These are phyloP conservation scores for Dasypus novemcinctus DNA, from an alignment of 2,113 vertebrate genomes.

Conservation along the genomic window DNA sequence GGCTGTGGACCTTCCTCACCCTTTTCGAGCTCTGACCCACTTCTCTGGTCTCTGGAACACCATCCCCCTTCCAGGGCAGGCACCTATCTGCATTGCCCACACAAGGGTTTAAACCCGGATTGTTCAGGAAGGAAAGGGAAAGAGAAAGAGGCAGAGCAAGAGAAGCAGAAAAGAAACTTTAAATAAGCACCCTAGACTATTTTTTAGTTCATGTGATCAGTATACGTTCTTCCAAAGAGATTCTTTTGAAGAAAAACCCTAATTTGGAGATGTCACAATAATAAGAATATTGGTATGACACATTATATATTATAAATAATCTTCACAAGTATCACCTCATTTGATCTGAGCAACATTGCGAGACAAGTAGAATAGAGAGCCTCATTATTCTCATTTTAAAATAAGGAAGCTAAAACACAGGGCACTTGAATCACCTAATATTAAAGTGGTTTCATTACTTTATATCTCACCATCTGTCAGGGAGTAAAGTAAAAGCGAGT, in stretches of 20 bases:
- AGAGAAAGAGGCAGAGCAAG: neutral
- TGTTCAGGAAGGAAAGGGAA: neutral
- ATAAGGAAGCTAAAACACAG: neutral
- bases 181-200: neutral
- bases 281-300: neutral
- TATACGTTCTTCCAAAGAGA: neutral
- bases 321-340: neutral
- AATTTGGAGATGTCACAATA: neutral
- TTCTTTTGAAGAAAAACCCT: neutral
- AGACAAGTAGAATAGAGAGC: neutral
- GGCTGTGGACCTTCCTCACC: too few relatives aligned
- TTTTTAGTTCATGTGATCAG: neutral
- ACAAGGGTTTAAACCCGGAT: neutral
- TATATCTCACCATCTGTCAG: neutral
- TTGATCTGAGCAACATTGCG: neutral
- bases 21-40: neutral
- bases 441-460: neutral
- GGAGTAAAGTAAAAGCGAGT: neutral
- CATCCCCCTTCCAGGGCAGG: too few relatives aligned
- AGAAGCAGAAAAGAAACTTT: neutral
- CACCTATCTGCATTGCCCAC: neutral
- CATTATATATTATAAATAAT: neutral
- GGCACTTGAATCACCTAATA: neutral
- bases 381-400: conserved; percentile 13
- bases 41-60: neutral